Conservation (phyloP, 2,888 invertebrate genomes). For the Bombyx huttoni region DNA sequence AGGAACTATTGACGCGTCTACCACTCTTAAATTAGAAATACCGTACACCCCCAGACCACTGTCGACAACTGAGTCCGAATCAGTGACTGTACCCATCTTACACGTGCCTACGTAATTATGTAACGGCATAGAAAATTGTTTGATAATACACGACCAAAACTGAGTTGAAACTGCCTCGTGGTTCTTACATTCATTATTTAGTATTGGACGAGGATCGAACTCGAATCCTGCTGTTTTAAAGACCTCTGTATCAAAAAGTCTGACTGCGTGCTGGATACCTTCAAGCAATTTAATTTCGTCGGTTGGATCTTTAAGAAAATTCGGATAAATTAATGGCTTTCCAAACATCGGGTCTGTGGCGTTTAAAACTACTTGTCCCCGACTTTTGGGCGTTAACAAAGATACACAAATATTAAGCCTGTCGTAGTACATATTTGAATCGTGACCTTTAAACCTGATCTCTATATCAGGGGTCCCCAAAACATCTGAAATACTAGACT, state of each 20-base stretch:
- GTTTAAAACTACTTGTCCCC: slow-evolving; percentile 53
- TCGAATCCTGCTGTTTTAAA: slow-evolving; percentile 48
- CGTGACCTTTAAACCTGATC: slow-evolving; percentile 54
- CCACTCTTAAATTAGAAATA: slow-evolving; percentile 44
- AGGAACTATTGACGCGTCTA: slow-evolving; percentile 58
- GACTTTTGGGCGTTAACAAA: slow-evolving; percentile 54
- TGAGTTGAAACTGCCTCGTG: slow-evolving; percentile 49
- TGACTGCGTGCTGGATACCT: slow-evolving; percentile 53
- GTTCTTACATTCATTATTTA: slow-evolving; percentile 52
- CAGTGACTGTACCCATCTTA: slow-evolving; percentile 54
- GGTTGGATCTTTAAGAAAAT: slow-evolving; percentile 44
- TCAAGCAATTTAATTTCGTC: slow-evolving; percentile 53
- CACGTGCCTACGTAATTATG: slow-evolving; percentile 63
- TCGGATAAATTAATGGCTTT: slow-evolving; percentile 55
- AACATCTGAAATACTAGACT: slow-evolving; percentile 49
- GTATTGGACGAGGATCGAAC: slow-evolving; percentile 50
- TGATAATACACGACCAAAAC: slow-evolving; percentile 62
- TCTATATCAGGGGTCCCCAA: slow-evolving; percentile 56
- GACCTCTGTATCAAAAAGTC: slow-evolving; percentile 57
- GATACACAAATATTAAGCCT: slow-evolving; percentile 54
- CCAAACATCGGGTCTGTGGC: slow-evolving; percentile 48
- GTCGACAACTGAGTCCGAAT: slow-evolving; percentile 55
- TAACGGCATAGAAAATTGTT: slow-evolving; percentile 51
- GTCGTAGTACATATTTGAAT: slow-evolving; percentile 63
- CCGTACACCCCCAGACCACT: slow-evolving; percentile 45